Conservation (phyloP, 2,113 vertebrate species). For the Murina feae region DNA sequence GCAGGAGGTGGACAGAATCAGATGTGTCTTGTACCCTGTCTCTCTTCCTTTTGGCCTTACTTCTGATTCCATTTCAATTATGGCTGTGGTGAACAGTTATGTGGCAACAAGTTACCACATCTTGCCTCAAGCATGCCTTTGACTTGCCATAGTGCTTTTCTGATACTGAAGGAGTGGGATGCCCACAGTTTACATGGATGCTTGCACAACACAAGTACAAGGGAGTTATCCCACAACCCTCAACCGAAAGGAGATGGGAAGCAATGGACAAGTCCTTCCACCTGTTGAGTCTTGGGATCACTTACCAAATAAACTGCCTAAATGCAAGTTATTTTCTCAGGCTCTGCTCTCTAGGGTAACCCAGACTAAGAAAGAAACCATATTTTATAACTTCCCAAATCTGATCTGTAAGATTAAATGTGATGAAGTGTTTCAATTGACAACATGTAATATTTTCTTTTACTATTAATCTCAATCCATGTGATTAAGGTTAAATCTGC, state of each 20-base stretch:
- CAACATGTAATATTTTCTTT: slow-evolving; percentile 62
- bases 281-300: neutral
- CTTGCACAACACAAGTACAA: neutral
- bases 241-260: neutral
- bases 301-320: neutral
- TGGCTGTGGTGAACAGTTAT: neutral
- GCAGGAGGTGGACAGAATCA: neutral
- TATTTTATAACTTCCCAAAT: slow-evolving; percentile 45
- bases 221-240: neutral
- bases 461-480: slow-evolving; percentile 68
- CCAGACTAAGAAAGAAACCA: neutral
- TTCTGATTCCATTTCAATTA: neutral
- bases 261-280: neutral
- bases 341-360: neutral
- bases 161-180: neutral
- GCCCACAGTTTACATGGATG: neutral
- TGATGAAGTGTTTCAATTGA: slow-evolving; percentile 55
- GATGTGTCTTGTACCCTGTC: neutral
- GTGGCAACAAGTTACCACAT: neutral
- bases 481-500: slow-evolving; percentile 65
- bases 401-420: slow-evolving; percentile 56
- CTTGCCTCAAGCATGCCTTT: neutral
- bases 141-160: neutral
- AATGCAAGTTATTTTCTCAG: neutral
- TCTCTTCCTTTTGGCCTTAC: neutral